Evolutionary conservation across 2,888 invertebrate species (phyloP).

Genomic region (Amiota communis): DNA sequence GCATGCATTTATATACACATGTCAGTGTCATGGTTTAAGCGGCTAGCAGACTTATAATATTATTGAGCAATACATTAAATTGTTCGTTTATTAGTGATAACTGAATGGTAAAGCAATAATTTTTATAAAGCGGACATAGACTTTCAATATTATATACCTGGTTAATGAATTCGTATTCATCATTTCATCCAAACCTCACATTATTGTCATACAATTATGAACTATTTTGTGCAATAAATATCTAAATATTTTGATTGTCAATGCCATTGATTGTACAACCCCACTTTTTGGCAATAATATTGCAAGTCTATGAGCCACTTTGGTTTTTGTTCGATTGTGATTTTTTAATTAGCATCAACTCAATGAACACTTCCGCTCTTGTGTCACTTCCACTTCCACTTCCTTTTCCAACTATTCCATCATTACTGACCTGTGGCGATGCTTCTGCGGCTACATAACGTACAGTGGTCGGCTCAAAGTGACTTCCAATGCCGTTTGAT

Average conservation of each 20-base stretch:
- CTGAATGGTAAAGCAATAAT: too few species aligned
- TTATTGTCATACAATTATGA: too few species aligned
- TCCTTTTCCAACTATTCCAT: constrained; percentile 15
- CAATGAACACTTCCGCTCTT: neutral
- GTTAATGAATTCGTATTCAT: too few species aligned
- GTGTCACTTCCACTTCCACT: constrained; percentile 36
- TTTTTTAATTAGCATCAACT: constrained; percentile 34
- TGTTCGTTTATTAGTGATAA: too few species aligned
- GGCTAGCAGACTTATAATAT: neutral
- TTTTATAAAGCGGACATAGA: too few species aligned
- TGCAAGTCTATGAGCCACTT: neutral
- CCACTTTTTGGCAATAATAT: neutral
- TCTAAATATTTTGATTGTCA: too few species aligned
- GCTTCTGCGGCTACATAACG: constrained; percentile 64
- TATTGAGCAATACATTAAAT: neutral
- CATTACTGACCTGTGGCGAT: constrained; percentile 56
- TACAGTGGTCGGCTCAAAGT: constrained; percentile 57
- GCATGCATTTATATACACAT: neutral
- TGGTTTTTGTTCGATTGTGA: neutral
- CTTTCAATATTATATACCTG: too few species aligned
- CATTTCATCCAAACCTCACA: too few species aligned
- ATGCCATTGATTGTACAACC: neutral
- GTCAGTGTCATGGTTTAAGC: neutral
- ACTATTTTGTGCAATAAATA: too few species aligned
- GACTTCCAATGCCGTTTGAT: constrained; percentile 13